A percentile compares a stretch with the other conserved stretches of the same genome.
Evolutionary conservation across 2,888 invertebrate species (phyloP).

Genomic region (Brachypterus glaber): DNA sequence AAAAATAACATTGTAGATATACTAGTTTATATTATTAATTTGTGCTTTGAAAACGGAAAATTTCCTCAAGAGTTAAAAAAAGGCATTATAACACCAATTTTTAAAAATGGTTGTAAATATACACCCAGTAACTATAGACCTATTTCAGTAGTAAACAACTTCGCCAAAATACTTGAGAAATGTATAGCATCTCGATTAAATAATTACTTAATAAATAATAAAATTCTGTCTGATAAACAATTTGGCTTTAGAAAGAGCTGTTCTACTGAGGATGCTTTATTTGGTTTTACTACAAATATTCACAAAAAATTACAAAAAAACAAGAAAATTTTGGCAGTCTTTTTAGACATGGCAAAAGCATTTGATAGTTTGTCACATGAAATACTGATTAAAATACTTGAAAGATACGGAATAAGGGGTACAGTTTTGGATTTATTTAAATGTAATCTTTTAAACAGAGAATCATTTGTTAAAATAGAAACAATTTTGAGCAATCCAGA

Average conservation of each 20-base stretch:
- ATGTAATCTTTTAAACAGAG: slow-evolving; percentile 10
- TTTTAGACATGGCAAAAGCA: slow-evolving; percentile 12
- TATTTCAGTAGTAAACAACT: slow-evolving; percentile 10
- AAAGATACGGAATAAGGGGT: slow-evolving; percentile 5
- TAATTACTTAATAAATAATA: slow-evolving; percentile 7
- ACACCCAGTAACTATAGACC: too few species aligned
- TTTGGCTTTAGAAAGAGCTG: slow-evolving; percentile 9
- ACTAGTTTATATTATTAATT: background rate
- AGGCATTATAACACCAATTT: background rate
- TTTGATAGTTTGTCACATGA: slow-evolving; percentile 12
- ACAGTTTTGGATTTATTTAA: slow-evolving; percentile 4
- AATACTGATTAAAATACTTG: slow-evolving; percentile 7
- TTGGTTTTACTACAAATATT: slow-evolving; percentile 8
- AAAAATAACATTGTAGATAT: background rate
- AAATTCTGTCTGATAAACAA: slow-evolving; percentile 9
- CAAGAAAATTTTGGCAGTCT: slow-evolving; percentile 7
- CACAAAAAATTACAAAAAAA: slow-evolving; percentile 6
- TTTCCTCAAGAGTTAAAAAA: background rate
- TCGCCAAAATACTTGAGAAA: slow-evolving; percentile 19
- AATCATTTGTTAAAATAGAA: slow-evolving; percentile 9
- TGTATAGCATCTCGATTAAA: slow-evolving; percentile 14
- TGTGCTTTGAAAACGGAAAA: background rate
- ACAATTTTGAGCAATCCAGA: slow-evolving; percentile 7
- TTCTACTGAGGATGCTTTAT: slow-evolving; percentile 12
- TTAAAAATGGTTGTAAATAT: background rate